These are phyloP conservation scores for Haemorhous mexicanus DNA, from an alignment of 2,113 vertebrate genomes.

Conservation along the genomic window DNA sequence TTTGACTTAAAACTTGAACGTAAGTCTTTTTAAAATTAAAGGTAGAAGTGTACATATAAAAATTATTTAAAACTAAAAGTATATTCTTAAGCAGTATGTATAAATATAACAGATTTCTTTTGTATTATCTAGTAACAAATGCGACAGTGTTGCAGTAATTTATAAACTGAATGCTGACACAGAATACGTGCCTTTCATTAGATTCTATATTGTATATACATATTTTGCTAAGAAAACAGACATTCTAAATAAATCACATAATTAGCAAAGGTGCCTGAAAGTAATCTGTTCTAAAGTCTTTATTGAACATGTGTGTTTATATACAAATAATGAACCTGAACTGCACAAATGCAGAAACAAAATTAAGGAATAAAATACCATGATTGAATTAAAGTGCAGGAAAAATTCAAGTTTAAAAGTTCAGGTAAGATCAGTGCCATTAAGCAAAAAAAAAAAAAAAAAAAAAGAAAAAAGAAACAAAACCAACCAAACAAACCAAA, in stretches of 20 bases:
- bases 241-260: conserved; percentile 61
- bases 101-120: conserved; percentile 84
- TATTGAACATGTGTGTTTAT: conserved; percentile 60
- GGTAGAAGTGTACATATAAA: conserved; percentile 80
- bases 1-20: conserved; percentile 76
- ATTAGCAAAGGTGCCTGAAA: conserved; percentile 51
- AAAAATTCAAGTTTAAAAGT: conserved; percentile 80
- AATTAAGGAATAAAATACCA: conserved; percentile 65
- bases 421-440: conserved; percentile 72
- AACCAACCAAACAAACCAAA: neutral
- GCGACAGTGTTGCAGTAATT: conserved; percentile 80
- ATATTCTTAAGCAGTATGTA: conserved; percentile 82
- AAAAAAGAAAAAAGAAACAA: neutral
- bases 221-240: conserved; percentile 67
- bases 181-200: conserved; percentile 44
- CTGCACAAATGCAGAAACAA: conserved; percentile 46
- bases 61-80: conserved; percentile 83
- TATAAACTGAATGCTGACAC: conserved; percentile 63
- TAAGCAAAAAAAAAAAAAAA: conserved; percentile 22
- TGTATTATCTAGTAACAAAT: conserved; percentile 84
- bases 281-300: conserved; percentile 54
- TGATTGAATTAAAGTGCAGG: conserved; percentile 73
- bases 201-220: conserved; percentile 54
- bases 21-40: conserved; percentile 79
- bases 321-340: conserved; percentile 67